Evolutionary conservation across 2,113 vertebrate genomes (phyloP), one percentile per base, ranked within the genome.

Genomic region (Panthera leo): DNA sequence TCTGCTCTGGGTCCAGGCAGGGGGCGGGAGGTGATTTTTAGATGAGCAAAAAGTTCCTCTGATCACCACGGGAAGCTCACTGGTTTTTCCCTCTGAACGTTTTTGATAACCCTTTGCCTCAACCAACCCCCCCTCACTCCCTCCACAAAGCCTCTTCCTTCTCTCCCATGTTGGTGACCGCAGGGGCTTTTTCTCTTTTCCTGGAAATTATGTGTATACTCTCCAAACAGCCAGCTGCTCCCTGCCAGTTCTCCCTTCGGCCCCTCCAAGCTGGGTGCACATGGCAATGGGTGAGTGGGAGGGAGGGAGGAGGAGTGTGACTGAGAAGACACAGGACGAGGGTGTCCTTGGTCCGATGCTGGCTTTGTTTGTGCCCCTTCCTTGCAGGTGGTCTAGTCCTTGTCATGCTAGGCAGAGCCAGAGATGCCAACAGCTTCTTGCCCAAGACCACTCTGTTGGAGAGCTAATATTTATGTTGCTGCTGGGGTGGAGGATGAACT

Each of bases 351-450:
- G 51, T n/a, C 65, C n/a, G 42, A 2, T 4, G 10, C 6, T 14
- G 70, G 39, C 51, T 78, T 73, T 93, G 34, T 55, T 76, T 34
- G 16, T 4, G 7, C 11, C n/a, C 70, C 65, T 93, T 82, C 48
- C 36, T 58, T 80, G 65, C 23, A 67, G 27, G 80, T 82, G 67
- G 51, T 85, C 51, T 53, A 11, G 27, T 70, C 55, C 21, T 23
- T 42, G n/a, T 73, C 36, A 45, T 68, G 85, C 90, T 36, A 89
- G 45, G 36, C 67, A 89, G n/a, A 92, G 61, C 25, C 76, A 78
- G 67, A 53, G 68, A 94, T n/a, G 68, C 36, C 87, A 39, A 55
- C 9, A 45, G 65, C 70, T 84, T 53, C 88, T 78, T 39, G 67
- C 3, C 45, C 85, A 65, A 88, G 76, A 31, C 58, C 71, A 16